Conservation (phyloP, 2,888 invertebrate species). For the Rhingia campestris region DNA sequence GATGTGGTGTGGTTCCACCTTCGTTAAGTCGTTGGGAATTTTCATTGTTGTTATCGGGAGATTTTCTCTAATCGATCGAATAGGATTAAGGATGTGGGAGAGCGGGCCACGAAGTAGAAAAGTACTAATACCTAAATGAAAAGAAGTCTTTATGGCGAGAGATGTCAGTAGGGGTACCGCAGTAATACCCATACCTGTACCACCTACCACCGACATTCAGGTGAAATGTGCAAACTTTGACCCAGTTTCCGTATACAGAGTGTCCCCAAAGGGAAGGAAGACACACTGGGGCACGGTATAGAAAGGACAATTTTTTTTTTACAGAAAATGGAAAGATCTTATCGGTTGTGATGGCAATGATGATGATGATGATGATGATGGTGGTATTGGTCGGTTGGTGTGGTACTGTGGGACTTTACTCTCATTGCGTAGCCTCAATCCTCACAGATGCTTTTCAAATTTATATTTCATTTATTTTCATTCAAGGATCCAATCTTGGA, state of each 20-base stretch:
- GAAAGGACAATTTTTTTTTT: conserved; percentile 63
- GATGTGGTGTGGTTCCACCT: conserved; percentile 37
- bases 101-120: neutral
- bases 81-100: conserved; percentile 56
- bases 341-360: conserved; percentile 64
- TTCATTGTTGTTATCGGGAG: conserved; percentile 70
- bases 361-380: conserved; percentile 48
- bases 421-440: conserved; percentile 73
- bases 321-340: conserved; percentile 72
- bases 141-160: conserved; percentile 52
- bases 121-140: conserved; percentile 66
- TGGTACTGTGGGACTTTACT: conserved; percentile 21
- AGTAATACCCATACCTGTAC: neutral
- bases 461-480: conserved; percentile 65
- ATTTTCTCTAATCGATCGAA: conserved; percentile 70
- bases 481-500: conserved; percentile 62
- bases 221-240: conserved; percentile 69
- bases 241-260: conserved; percentile 45
- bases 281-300: conserved; percentile 16
- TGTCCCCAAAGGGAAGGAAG: conserved; percentile 41
- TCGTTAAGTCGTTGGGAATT: conserved; percentile 59
- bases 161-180: conserved; percentile 18
- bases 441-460: conserved; percentile 70
- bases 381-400: neutral
- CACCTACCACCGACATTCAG: conserved; percentile 41